Evolutionary conservation across 1,140 invertebrate genomes (phyloP), one percentile per base, ranked within the genome.

Genomic region (Contarinia nasturtii): DNA sequence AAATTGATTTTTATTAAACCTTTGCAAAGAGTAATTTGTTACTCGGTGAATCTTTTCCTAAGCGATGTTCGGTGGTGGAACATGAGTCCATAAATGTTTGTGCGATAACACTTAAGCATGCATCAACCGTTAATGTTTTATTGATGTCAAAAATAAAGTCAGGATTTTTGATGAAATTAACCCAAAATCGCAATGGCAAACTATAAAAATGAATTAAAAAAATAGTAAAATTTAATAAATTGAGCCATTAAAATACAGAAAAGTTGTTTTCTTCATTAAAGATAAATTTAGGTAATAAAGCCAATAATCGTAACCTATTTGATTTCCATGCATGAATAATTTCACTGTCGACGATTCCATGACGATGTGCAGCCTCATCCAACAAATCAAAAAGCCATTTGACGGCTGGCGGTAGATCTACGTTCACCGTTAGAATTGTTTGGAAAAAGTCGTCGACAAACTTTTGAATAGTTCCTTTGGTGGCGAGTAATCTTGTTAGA

Each of bases 41-140:
- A 14, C 88, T 92, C 21, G 91, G 90, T 20, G 89, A 93, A 67
- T 94, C 90, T 67, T 93, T 91, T 49, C 88, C 88, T 8, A 92
- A 68, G 41, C 87, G 71, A 61, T 91, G 86, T 61, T 92, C 86
- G 7, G 78, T 77, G 48, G 86, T 82, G 14, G 87, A 90, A 63
- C 89, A 94, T 0, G 88, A 79, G 63, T 95, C 91, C 85, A 95
- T 94, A 62, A 96, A 86, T 2, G 90, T 93, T 69, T 96, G 92
- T 20, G 91, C 90, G 53, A 96, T 88, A 27, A 94, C 90, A 51
- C 86, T 90, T 27, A 96, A 66, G 59, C 88, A 92, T 12, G 87
- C 86, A 66, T 94, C 90, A 14, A 94, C 80, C 7, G 86, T 89
- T 12, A 79, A 74, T 2, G 88, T 90, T 68, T 94, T 93, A 56